phyloP scores from a whole-genome alignment of 1,140 invertebrate genomes.

The Drosophila obscura region DNA sequence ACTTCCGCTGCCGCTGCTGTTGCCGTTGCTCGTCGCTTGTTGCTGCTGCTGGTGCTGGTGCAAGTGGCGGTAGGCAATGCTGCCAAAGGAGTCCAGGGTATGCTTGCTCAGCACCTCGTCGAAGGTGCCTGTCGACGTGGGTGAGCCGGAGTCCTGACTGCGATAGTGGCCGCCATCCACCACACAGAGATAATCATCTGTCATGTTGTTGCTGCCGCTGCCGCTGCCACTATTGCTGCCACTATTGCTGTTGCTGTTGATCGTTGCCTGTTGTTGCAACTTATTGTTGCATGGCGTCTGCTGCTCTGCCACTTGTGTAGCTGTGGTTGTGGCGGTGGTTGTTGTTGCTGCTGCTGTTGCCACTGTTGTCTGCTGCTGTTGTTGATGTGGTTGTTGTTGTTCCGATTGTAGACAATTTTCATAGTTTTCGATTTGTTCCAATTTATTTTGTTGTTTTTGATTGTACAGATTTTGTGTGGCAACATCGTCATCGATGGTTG shows the following conservation, averaged over 20 bases:
- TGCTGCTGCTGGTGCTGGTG: conserved; percentile 45
- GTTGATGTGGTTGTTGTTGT: conserved; percentile 55
- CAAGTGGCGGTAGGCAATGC: conserved; percentile 70
- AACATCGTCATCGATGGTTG: conserved; percentile 62
- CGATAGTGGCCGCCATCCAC: conserved; percentile 69
- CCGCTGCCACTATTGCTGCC: conserved; percentile 5
- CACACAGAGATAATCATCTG: conserved; percentile 65
- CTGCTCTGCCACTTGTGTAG: conserved; percentile 57
- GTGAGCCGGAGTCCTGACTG: conserved; percentile 66
- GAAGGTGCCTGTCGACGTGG: conserved; percentile 62
- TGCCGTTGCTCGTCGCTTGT: conserved; percentile 51
- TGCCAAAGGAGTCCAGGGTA: conserved; percentile 73
- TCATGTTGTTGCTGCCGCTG: conserved; percentile 38
- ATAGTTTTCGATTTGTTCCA: conserved; percentile 83
- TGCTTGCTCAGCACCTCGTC: conserved; percentile 77
- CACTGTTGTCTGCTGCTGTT: conserved; percentile 25
- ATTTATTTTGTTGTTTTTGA: conserved; percentile 82
- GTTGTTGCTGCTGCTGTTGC: conserved; percentile 33
- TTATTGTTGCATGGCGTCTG: conserved; percentile 63
- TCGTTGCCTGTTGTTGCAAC: conserved; percentile 44
- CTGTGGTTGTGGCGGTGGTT: conserved; percentile 20
- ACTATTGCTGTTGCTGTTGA: conserved; percentile 32
- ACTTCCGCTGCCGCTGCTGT: conserved; percentile 4
- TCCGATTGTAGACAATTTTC: conserved; percentile 76
- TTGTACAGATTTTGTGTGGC: conserved; percentile 81